Conservation (phyloP, 2,797 vertebrate genomes). For the Acanthurus leucopareius region DNA sequence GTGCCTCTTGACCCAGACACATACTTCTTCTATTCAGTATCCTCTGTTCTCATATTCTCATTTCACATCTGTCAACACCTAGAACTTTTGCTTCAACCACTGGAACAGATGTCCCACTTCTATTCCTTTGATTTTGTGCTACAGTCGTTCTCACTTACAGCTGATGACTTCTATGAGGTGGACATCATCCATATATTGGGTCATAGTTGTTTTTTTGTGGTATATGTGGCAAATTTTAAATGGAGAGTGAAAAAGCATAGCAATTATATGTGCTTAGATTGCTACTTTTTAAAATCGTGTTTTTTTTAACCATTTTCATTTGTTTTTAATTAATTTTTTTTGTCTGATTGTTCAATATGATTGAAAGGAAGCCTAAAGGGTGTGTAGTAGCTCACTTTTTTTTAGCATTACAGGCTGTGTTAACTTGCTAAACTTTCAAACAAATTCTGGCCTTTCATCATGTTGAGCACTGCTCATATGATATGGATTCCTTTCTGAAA, state of each 20-base stretch:
- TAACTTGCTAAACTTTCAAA: not conserved
- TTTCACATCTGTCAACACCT: not conserved
- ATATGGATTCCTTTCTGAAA: not conserved
- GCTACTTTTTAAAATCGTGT: too few species aligned
- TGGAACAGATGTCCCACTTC: not conserved
- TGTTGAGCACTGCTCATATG: not conserved
- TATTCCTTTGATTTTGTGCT: not conserved
- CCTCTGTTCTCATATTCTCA: not conserved
- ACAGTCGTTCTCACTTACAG: not conserved
- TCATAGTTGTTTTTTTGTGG: too few species aligned
- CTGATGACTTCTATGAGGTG: not conserved
- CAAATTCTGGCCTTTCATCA: not conserved
- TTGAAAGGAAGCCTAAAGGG: too few species aligned
- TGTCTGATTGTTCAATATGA: not conserved
- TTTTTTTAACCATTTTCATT: too few species aligned
- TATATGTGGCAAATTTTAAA: too few species aligned
- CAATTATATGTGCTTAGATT: too few species aligned
- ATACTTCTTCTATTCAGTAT: constrained; percentile 1
- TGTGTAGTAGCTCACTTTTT: too few species aligned
- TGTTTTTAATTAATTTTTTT: not conserved
- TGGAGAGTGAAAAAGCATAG: too few species aligned
- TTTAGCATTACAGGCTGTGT: not conserved
- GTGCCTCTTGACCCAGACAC: constrained; percentile 12
- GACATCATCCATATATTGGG: too few species aligned
- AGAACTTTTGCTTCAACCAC: not conserved